phyloP scores from a whole-genome alignment of 1,140 invertebrate genomes.

The Plectrocnemia conspersa region DNA sequence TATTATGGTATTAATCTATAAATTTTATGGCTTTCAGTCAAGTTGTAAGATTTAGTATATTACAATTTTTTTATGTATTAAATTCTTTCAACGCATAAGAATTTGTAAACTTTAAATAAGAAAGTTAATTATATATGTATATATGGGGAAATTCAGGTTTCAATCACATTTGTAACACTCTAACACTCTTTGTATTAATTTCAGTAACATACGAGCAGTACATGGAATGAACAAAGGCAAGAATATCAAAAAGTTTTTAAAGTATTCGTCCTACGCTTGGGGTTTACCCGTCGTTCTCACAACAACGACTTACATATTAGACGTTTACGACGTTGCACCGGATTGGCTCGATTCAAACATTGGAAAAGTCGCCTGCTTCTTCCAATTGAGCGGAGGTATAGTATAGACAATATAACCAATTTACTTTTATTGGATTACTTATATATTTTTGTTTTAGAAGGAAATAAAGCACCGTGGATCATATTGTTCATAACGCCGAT shows the following conservation, averaged over 20 bases:
- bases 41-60: no score
- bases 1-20: no score
- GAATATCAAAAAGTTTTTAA: conserved; percentile 50
- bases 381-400: conserved; percentile 42
- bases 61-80: no score
- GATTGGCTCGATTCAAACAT: conserved; percentile 50
- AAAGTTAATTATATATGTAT: no score
- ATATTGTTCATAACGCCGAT: conserved; percentile 62
- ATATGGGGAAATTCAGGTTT: no score
- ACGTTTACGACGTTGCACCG: conserved; percentile 44
- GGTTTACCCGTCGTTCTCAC: conserved; percentile 52
- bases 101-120: no score
- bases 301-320: conserved; percentile 46
- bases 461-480: conserved; percentile 12
- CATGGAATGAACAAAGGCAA: conserved; percentile 44
- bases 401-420: neutral
- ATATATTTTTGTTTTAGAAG: conserved; percentile 9
- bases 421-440: conserved; percentile 1
- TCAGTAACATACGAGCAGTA: conserved; percentile 45
- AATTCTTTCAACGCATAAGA: no score
- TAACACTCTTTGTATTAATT: conserved; percentile 5
- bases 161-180: no score
- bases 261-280: conserved; percentile 61
- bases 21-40: no score
- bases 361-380: conserved; percentile 49